A percentile compares a stretch with the other conserved stretches of the same genome.
phyloP scores from a whole-genome alignment of 2,888 invertebrate genomes.

The Ligdia adustata region DNA sequence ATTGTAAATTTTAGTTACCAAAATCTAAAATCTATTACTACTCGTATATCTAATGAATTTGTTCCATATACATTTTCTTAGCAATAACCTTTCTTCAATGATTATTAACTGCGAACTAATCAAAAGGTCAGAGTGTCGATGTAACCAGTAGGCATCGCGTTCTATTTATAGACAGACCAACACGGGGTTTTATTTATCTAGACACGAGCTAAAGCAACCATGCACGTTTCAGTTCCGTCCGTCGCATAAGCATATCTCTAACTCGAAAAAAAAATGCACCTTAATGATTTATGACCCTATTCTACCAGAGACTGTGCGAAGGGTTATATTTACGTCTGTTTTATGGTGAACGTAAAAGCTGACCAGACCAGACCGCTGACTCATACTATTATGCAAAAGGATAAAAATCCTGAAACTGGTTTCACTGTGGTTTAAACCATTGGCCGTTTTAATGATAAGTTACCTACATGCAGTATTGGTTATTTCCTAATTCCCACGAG shows the following conservation, averaged over 20 bases:
- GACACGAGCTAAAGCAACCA: conserved; percentile 56
- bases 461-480: too few species aligned
- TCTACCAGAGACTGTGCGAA: conserved; percentile 24
- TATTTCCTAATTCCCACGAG: too few species aligned
- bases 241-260: conserved; percentile 33
- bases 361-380: conserved; percentile 19
- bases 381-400: conserved; percentile 18
- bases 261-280: conserved; percentile 43
- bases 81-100: too few species aligned
- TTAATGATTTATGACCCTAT: conserved; percentile 43
- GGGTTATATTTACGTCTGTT: conserved; percentile 22
- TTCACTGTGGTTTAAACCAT: too few species aligned
- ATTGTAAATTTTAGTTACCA: too few species aligned
- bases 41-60: too few species aligned
- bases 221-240: conserved; percentile 39
- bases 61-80: too few species aligned
- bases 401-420: conserved; percentile 18
- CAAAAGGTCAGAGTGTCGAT: conserved; percentile 65
- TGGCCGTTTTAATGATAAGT: too few species aligned
- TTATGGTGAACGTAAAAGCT: conserved; percentile 22
- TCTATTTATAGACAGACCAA: conserved; percentile 75
- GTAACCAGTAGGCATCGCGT: conserved; percentile 55
- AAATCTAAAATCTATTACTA: too few species aligned
- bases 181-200: conserved; percentile 69
- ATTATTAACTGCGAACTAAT: conserved; percentile 51